phyloP scores from a whole-genome alignment of 2,113 vertebrate species.

The Crotophaga sulcirostris region DNA sequence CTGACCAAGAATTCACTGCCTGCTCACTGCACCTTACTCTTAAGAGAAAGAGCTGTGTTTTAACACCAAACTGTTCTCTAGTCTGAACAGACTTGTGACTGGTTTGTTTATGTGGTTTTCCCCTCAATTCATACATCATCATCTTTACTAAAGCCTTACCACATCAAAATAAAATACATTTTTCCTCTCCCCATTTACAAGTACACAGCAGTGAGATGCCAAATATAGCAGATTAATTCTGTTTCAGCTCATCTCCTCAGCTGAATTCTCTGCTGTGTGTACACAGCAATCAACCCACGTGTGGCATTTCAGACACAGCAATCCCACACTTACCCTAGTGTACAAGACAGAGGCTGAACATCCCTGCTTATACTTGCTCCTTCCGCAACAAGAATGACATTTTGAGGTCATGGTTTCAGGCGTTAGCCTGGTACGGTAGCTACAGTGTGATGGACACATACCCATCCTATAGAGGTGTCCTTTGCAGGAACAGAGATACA shows the following conservation, averaged over 20 bases:
- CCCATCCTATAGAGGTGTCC: background rate
- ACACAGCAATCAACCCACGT: background rate
- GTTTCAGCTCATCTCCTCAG: background rate
- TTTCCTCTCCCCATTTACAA: background rate
- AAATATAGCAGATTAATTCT: background rate
- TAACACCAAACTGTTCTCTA: background rate
- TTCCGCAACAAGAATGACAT: background rate
- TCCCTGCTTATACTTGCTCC: background rate
- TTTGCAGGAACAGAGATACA: background rate
- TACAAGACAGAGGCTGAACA: background rate
- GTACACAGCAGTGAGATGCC: background rate
- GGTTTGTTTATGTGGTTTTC: background rate
- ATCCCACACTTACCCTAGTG: background rate
- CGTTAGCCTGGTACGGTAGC: fast-evolving
- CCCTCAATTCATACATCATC: background rate
- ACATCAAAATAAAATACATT: background rate
- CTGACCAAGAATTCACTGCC: background rate
- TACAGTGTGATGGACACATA: background rate
- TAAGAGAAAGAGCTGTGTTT: background rate
- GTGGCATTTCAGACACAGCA: background rate
- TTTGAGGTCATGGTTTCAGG: background rate
- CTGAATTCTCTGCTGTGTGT: background rate
- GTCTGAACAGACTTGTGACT: fast-evolving
- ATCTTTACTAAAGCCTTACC: background rate
- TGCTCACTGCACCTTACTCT: background rate